Evolutionary conservation across 1,140 invertebrate species (phyloP), one percentile per base, ranked within the genome.

Genomic region (Orchesella cincta): DNA sequence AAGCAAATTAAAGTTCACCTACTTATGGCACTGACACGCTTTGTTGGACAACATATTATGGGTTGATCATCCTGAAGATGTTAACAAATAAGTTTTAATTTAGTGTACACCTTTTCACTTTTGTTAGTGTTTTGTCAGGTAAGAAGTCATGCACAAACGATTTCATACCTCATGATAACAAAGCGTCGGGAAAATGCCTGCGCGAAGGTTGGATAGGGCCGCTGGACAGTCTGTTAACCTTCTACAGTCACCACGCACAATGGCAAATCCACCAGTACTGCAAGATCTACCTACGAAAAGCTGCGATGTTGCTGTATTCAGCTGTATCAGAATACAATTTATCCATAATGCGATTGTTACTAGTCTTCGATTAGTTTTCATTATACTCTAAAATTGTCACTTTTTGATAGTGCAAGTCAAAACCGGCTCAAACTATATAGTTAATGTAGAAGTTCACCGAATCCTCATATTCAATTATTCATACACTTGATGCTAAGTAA

Each of bases 81-180:
- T 57, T 16, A 23, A 18, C 54, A 57, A 18, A 20, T 57, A 57
- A 18, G n/a, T 57, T 57, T 8, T 8, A 26, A 26, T 26, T 8
- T 57, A 57, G 26, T 12, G 8, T 57, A 57, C 3, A 57, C 12
- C 8, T 57, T 5, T 57, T 57, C 54, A 57, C 3, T 57, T 26
- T n/a, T n/a, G 3, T 57, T 57, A 57, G 26, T 23, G 14, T 8
- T 23, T 57, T 57, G n/a, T n/a, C 54, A 5, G 54, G 8, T 57
- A 18, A 18, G 26, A 14, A 8, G 54, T 57, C 5, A 46, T 46
- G 39, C 18, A 46, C 39, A 57, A 26, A 8, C n/a, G n/a, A n/a
- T n/a, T n/a, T n/a, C 54, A 14, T 23, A 57, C 54, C 54, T 57
- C 54, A 18, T 57, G 54, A 26, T 57, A 57, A 23, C 54, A 57